Percentiles rank a stretch among this genome's conserved stretches.
Evolutionary conservation across 2,113 vertebrate species (phyloP).

Genomic region (Gorsachius goisagi): DNA sequence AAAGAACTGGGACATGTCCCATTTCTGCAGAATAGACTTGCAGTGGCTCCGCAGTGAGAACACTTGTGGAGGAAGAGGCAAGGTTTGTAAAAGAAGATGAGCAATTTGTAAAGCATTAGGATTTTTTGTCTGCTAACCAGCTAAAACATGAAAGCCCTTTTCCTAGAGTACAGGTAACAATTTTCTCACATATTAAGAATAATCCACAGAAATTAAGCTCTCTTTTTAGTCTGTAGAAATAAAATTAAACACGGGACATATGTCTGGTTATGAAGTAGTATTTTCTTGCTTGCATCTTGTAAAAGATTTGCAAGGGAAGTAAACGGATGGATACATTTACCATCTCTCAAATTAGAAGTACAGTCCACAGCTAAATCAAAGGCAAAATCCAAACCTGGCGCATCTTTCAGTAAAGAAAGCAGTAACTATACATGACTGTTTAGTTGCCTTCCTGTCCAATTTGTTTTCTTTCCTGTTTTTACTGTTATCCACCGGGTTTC

Average conservation of each 20-base stretch:
- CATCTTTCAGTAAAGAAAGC: neutral
- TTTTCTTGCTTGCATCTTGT: neutral
- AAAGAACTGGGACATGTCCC: neutral
- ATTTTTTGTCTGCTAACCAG: neutral
- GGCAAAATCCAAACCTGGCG: neutral
- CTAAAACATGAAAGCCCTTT: neutral
- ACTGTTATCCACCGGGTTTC: neutral
- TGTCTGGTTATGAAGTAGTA: neutral
- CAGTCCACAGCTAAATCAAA: neutral
- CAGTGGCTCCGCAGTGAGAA: neutral
- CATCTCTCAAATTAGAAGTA: neutral
- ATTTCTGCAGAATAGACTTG: neutral
- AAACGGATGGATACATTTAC: neutral
- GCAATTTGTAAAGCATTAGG: neutral
- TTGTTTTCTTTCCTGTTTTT: neutral
- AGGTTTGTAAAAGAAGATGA: neutral
- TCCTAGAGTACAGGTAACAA: neutral
- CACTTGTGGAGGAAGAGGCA: neutral
- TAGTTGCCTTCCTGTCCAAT: neutral
- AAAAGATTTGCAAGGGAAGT: neutral
- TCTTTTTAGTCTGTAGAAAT: neutral
- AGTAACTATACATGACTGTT: neutral
- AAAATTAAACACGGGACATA: neutral
- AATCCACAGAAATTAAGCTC: neutral
- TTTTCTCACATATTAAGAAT: neutral